Percentiles rank a stretch among this genome's conserved stretches.
Conservation (phyloP, 2,113 vertebrate genomes). For the Columbina picui region DNA sequence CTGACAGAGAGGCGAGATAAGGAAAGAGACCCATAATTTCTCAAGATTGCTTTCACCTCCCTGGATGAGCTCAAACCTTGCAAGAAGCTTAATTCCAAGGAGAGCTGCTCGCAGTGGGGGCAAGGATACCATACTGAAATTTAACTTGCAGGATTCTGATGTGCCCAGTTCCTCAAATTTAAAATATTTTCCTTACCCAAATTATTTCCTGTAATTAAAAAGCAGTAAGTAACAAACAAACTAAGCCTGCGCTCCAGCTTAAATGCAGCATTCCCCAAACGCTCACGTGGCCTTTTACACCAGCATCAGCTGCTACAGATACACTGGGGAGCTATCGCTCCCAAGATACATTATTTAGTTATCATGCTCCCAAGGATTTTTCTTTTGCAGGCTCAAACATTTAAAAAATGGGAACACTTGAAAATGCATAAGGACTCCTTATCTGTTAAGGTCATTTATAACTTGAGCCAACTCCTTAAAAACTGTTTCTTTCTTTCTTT, state of each 20-base stretch:
- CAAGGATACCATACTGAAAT: neutral
- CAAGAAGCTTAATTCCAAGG: neutral
- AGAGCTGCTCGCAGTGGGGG: neutral
- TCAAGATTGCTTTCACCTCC: neutral
- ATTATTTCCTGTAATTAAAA: neutral
- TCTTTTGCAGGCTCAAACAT: neutral
- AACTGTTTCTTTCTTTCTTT: neutral
- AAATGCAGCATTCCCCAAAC: neutral
- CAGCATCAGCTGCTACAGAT: neutral
- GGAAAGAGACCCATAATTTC: neutral
- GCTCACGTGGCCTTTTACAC: neutral
- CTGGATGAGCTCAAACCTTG: neutral
- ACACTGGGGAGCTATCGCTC: fast-evolving
- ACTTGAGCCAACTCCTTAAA: neutral
- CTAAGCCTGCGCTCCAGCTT: neutral
- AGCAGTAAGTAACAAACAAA: neutral
- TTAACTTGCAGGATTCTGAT: neutral
- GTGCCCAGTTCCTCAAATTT: neutral
- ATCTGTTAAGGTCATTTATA: neutral
- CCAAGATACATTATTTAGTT: neutral
- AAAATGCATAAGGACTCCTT: neutral
- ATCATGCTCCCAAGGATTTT: neutral
- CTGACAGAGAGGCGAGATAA: neutral
- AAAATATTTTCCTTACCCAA: neutral
- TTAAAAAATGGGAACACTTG: neutral